phyloP scores from a whole-genome alignment of 2,888 invertebrate genomes.

The Rhodophaea formosa region DNA sequence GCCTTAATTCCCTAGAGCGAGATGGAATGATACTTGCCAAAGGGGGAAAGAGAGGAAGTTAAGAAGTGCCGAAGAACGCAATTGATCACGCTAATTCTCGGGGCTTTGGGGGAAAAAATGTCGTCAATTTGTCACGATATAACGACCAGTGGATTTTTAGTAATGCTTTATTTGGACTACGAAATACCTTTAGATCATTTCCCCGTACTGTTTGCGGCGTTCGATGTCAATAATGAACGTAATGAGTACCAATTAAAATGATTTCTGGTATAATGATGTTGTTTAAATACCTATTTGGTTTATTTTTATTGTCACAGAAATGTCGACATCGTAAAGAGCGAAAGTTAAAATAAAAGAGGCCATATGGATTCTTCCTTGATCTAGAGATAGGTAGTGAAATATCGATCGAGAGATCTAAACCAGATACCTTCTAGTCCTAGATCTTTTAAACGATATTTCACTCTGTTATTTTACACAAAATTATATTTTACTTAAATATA shows the following conservation, averaged over 20 bases:
- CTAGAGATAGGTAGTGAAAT: no score
- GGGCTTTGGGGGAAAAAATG: conserved; percentile 66
- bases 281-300: not conserved
- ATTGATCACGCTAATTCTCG: conserved; percentile 76
- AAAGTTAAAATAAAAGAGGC: no score
- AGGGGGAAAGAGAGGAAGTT: conserved; percentile 46
- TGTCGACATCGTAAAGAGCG: no score
- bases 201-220: conserved; percentile 35
- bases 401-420: no score
- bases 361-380: no score
- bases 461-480: no score
- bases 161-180: conserved; percentile 16
- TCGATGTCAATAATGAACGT: conserved; percentile 27
- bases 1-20: conserved; percentile 30
- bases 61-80: conserved; percentile 63
- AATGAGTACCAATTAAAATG: not conserved
- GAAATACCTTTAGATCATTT: conserved; percentile 33
- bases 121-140: conserved; percentile 71
- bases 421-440: no score
- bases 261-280: not conserved
- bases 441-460: no score
- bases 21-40: conserved; percentile 29
- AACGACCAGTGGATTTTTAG: conserved; percentile 58
- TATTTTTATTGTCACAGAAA: not conserved
- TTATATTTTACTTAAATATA: not conserved